Evolutionary conservation across 1,140 invertebrate species (phyloP), one percentile per base, ranked within the genome.

Genomic region (Drosophila virilis): DNA sequence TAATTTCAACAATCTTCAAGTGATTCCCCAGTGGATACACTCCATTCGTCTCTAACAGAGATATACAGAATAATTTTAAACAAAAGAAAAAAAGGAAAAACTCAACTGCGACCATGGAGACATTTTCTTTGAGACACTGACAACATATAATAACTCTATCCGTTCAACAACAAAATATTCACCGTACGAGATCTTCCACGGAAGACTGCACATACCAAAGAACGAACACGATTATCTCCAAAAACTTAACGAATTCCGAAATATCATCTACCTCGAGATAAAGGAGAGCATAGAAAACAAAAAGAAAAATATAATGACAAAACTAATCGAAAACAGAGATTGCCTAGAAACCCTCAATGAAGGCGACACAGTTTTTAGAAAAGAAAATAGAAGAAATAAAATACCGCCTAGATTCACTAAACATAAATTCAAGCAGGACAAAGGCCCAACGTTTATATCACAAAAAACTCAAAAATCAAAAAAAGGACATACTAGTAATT

Each of bases 1-100:
- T 54, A 33, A 5, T 54, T 54, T 13, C 33, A 54, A 54, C 51
- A 54, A 37, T 54, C 51, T 15, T 54, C 51, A 1, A 54, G 51
- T 35, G 38, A 38, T 6, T 54, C 33, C 8, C 12, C 33, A 8
- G 33, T 38, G 6, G 5, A 17, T 6, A 45, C 13, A 45, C 13
- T 45, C 12, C n/a, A 45, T 17, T 45, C 42, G 22, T 22, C 22
- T 22, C 22, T n/a, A n/a, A n/a, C n/a, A 2, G 22, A 22, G 22
- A 2, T 22, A 22, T 22, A 22, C 22, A 22, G 22, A 22, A 22
- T 22, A 22, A 3, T 22, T 22, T 22, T 22, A 22, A 22, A 22
- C 22, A 22, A 22, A 22, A 22, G 22, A 22, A 22, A 22, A 22
- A 22, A 1, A 22, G 22, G 22, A 22, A 4, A 22, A 22, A 22